Conservation (phyloP, 2,797 vertebrate genomes). For the Orestias chungarensis region DNA sequence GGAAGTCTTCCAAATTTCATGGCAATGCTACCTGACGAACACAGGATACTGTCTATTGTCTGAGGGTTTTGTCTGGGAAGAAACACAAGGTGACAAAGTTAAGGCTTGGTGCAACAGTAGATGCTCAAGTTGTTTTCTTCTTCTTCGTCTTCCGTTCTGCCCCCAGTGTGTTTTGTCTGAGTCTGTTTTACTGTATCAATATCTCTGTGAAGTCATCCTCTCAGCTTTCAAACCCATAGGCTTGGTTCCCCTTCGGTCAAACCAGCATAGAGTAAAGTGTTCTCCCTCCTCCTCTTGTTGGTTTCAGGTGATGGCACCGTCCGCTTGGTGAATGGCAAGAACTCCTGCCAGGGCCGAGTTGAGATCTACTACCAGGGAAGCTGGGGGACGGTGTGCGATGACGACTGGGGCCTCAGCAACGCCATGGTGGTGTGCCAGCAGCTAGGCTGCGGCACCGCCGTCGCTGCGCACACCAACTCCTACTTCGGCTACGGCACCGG, state of each 20-base stretch:
- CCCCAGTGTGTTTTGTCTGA: slow-evolving; percentile 17
- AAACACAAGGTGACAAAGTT: slow-evolving; percentile 42
- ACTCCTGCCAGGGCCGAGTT: slow-evolving; percentile 89
- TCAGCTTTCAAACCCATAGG: not conserved
- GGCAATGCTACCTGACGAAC: slow-evolving; percentile 28
- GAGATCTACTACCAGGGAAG: slow-evolving; percentile 88
- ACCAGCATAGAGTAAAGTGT: not conserved
- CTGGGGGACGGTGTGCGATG: slow-evolving; percentile 97
- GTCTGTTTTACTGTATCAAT: slow-evolving; percentile 24
- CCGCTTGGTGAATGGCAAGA: slow-evolving; percentile 83
- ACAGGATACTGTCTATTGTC: slow-evolving; percentile 62
- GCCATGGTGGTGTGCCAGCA: slow-evolving; percentile 91
- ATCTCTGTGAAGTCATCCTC: slow-evolving; percentile 1
- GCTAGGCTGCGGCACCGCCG: slow-evolving; percentile 84
- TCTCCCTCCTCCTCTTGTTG: slow-evolving; percentile 1
- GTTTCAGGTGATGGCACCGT: slow-evolving; percentile 86
- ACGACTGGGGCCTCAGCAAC: slow-evolving; percentile 88
- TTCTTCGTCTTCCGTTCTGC: slow-evolving; percentile 5
- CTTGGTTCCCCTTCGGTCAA: not conserved
- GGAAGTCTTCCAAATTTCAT: slow-evolving; percentile 16
- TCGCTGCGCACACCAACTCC: slow-evolving; percentile 85
- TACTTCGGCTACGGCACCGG: slow-evolving; percentile 92
- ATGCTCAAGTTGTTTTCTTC: slow-evolving; percentile 14
- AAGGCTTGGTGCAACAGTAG: slow-evolving; percentile 30
- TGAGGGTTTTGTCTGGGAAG: slow-evolving; percentile 37